Evolutionary conservation across 2,797 vertebrate genomes (phyloP).

Genomic region (Carduelis carduelis): DNA sequence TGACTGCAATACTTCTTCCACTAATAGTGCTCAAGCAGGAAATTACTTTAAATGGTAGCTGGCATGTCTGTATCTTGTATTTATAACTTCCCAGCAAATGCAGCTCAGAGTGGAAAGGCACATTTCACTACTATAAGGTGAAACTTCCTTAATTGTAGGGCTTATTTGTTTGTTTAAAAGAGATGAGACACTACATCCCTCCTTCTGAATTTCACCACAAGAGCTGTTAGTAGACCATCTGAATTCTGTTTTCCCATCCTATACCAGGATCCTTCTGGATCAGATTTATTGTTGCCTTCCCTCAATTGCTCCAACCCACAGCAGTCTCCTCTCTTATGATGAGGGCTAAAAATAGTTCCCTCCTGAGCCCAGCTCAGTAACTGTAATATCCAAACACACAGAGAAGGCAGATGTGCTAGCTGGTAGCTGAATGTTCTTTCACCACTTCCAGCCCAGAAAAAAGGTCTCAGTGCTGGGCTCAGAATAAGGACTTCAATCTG

Average conservation of each 20-base stretch:
- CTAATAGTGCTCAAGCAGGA: slow-evolving; percentile 16
- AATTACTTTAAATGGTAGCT: slow-evolving; percentile 44
- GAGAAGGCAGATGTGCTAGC: slow-evolving; percentile 1
- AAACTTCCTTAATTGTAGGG: neutral
- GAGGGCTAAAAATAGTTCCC: slow-evolving; percentile 21
- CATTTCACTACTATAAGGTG: neutral
- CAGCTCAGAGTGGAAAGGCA: neutral
- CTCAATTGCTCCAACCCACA: neutral
- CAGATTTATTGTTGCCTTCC: slow-evolving; percentile 21
- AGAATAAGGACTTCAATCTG: neutral
- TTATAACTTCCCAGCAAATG: slow-evolving; percentile 16
- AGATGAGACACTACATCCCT: neutral
- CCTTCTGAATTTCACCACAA: slow-evolving; percentile 5
- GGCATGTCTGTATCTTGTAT: neutral
- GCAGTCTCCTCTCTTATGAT: neutral
- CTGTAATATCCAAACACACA: neutral
- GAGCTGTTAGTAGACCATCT: neutral
- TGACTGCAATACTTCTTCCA: neutral
- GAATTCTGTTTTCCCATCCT: neutral
- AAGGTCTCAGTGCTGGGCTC: neutral
- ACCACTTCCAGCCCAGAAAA: neutral
- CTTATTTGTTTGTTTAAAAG: slow-evolving; percentile 33
- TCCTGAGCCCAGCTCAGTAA: neutral
- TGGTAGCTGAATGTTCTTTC: slow-evolving; percentile 1
- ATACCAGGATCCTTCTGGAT: neutral